Base-by-base conservation (phyloP, 2,888 invertebrate genomes). In the Halocaridina rubra region DNA sequence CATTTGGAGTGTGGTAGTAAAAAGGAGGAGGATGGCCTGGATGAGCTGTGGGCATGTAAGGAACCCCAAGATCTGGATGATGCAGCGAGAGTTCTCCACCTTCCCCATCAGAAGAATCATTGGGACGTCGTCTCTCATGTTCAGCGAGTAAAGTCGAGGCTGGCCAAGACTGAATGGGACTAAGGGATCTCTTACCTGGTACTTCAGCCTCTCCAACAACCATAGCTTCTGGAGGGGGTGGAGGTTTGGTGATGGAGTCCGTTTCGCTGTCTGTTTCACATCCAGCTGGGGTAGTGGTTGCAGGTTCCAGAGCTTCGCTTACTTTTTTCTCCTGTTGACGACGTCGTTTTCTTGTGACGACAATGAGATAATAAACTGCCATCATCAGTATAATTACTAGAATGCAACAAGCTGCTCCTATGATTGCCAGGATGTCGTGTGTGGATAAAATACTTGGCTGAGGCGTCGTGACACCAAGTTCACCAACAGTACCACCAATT, bases 111-210 rank as follows among this genome's bases (percentile, higher is more conserved):
- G 78, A 75, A 32, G 74, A 16, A 30, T 87, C 87, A 7, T 61
- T 59, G 7, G 87, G 80, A 13, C 69, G 79, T 10, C 87, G 82
- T 46, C 85, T 74, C 72, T 87, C 87, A 22, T 87, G 87, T 59
- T 87, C 87, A 32, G 81, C 85, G 16, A 87, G 85, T 24, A 87
- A 82, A 13, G 82, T 87, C 27, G 87, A 87, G 33, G 87, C 87
- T 8, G 87, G 87, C 87, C 87, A 87, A 7, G 87, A 87, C 77
- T 87, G 87, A 32, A 87, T 82, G 16, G 87, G 87, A 46, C 87
- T 87, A 33, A 87, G 64, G n/a, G 87, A 74, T 22, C 87, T 77
- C 57, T 81, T 81, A 16, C 79, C 81, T 7, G 78, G 30, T 30
- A 81, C 78, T 32, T 86, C 86, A 16, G 85, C 75, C 39, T 85